These are phyloP conservation scores for Trachythela sp. DNA, from an alignment of 64 coral and sea anemone species.

Conservation along the genomic window DNA sequence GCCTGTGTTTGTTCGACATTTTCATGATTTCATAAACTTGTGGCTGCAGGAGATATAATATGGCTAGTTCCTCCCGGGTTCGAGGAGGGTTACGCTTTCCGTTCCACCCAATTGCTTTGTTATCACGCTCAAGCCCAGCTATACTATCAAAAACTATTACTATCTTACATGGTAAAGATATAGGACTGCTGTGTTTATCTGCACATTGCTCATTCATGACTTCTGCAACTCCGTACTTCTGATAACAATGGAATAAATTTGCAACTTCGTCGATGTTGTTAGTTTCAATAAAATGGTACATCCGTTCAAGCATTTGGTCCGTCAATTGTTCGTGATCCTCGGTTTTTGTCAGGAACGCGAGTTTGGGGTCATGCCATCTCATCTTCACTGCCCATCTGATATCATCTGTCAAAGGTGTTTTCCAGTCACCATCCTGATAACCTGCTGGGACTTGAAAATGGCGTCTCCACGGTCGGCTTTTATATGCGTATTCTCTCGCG, in stretches of 20 bases:
- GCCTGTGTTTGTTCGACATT: constrained; percentile 29
- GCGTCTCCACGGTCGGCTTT: not conserved
- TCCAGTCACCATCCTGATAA: not conserved
- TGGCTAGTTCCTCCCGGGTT: constrained; percentile 37
- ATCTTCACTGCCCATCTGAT: constrained; percentile 37
- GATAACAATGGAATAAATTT: constrained; percentile 32
- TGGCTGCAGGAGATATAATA: constrained; percentile 41
- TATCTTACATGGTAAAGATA: constrained; percentile 39
- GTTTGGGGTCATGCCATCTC: constrained; percentile 53
- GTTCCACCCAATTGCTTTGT: constrained; percentile 32
- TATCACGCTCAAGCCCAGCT: constrained; percentile 34
- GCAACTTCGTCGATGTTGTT: constrained; percentile 34
- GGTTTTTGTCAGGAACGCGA: constrained; percentile 33
- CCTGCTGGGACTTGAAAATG: constrained; percentile 2
- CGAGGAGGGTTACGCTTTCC: constrained; percentile 14
- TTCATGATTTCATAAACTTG: constrained; percentile 36
- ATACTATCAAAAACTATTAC: constrained; percentile 53
- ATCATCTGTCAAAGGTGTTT: not conserved
- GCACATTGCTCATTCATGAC: constrained; percentile 30
- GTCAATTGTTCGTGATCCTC: constrained; percentile 2
- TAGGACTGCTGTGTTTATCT: constrained; percentile 1
- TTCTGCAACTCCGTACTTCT: constrained; percentile 8
- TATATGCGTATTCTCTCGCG: not conserved
- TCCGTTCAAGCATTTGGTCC: constrained; percentile 30
- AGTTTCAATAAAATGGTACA: constrained; percentile 34